These are phyloP conservation scores for Poecilia velifera DNA, from an alignment of 2,797 vertebrate genomes.

Conservation along the genomic window DNA sequence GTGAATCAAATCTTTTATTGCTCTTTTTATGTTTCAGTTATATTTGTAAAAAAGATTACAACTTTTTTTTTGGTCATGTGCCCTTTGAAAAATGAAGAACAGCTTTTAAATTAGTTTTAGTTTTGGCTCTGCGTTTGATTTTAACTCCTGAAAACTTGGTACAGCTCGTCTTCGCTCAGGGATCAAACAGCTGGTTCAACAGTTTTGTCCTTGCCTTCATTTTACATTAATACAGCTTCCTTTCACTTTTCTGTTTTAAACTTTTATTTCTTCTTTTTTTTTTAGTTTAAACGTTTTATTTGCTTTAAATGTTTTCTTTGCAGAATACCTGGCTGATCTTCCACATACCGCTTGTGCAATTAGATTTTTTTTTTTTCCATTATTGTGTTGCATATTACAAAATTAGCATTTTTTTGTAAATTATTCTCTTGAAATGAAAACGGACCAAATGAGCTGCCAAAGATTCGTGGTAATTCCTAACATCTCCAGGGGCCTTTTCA, in stretches of 20 bases:
- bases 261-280: too few relatives aligned
- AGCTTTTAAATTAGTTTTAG: not conserved
- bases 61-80: not conserved
- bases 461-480: not conserved
- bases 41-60: not conserved
- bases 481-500: constrained; percentile 31
- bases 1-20: constrained; percentile 16
- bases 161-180: constrained; percentile 23
- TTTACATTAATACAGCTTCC: not conserved
- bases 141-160: not conserved
- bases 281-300: not conserved
- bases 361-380: not conserved
- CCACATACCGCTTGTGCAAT: not conserved
- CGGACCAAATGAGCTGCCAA: not conserved
- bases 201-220: not conserved
- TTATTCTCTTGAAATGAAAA: constrained; percentile 3
- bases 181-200: constrained; percentile 23
- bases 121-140: not conserved
- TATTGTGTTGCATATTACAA: not conserved
- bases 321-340: not conserved
- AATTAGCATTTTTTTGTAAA: not conserved
- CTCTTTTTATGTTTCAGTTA: constrained; percentile 1
- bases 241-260: not conserved
- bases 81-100: constrained; percentile 5
- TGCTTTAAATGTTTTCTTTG: not conserved